These are phyloP conservation scores for Coracias cyanogaster DNA, from an alignment of 2,797 vertebrate genomes.

Conservation along the genomic window DNA sequence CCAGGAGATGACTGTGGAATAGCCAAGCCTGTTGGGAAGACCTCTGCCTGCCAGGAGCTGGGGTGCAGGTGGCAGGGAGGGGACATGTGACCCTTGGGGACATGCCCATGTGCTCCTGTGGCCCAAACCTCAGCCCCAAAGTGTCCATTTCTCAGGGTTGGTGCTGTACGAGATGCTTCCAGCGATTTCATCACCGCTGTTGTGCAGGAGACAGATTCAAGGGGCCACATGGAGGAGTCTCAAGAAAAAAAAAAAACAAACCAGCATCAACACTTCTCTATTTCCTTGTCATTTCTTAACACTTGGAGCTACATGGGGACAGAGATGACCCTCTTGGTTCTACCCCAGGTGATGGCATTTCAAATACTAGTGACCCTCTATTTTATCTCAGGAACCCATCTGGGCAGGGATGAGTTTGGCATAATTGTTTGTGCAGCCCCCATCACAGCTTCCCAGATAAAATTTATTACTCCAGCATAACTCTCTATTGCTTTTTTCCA, in stretches of 20 bases:
- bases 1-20: not conserved
- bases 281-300: not conserved
- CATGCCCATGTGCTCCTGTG: accelerated
- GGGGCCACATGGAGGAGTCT: not conserved
- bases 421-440: constrained; percentile 8
- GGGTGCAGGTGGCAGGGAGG: not conserved
- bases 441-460: not conserved
- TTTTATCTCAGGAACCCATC: constrained; percentile 2
- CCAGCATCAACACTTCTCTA: not conserved
- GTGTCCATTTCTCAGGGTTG: not conserved
- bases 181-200: accelerated
- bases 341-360: not conserved
- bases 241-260: not conserved
- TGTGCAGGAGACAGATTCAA: not conserved
- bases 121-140: not conserved
- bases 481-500: not conserved
- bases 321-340: not conserved
- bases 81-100: accelerated
- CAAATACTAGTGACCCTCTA: not conserved
- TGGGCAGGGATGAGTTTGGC: constrained; percentile 6
- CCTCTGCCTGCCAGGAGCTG: not conserved
- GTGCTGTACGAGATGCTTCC: not conserved
- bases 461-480: constrained; percentile 42
- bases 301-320: accelerated
- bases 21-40: not conserved